Base-by-base conservation (phyloP, 2,797 vertebrate genomes). In the Poeciliopsis paucimaculata region DNA sequence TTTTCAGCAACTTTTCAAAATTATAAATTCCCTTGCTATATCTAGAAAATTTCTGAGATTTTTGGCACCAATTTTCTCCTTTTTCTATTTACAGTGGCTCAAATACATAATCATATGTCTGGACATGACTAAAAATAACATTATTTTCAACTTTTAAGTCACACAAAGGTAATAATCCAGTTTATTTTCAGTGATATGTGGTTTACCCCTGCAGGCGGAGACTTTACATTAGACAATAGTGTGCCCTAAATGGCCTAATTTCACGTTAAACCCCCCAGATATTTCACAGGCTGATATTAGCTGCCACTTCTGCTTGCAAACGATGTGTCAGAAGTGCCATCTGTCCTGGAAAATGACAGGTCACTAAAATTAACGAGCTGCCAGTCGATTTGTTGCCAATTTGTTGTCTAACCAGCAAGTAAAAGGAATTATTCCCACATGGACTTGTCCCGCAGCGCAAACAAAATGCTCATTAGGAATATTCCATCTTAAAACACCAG, bases 261-360 rank as follows among this genome's bases (percentile, higher is more conserved):
- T 5, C 23, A 43, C 26, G 2, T 43, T 13, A 70, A n/a, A 12
- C 2, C 23, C 12, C 26, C 13, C 47, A 53, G 36, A 41, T 39
- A 6, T 75, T 57, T 60, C 20, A 81, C 60, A 41, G 45, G 20
- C 39, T 79, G 36, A 47, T 68, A 68, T 78, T 79, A 81, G 64
- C 15, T 78, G 85, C 57, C 18, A 77, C 47, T 53, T 0, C 28
- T 86, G 77, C 47, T 49, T 83, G 77, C 81, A 86, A 86, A 84
- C 34, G 28, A 84, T 80, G 84, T 62, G 85, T 76, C 78, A 77
- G 82, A 82, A 62, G 73, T 70, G 76, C 86, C 91, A 89, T 89
- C 89, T 88, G 91, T 90, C 83, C 83, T 53, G 53, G 76, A 77
- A 78, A 73, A 70, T 70, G 46, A 76, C 62, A 45, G 68, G 55